Conservation (phyloP, 2,797 vertebrate genomes). For the Streptopelia turtur region DNA sequence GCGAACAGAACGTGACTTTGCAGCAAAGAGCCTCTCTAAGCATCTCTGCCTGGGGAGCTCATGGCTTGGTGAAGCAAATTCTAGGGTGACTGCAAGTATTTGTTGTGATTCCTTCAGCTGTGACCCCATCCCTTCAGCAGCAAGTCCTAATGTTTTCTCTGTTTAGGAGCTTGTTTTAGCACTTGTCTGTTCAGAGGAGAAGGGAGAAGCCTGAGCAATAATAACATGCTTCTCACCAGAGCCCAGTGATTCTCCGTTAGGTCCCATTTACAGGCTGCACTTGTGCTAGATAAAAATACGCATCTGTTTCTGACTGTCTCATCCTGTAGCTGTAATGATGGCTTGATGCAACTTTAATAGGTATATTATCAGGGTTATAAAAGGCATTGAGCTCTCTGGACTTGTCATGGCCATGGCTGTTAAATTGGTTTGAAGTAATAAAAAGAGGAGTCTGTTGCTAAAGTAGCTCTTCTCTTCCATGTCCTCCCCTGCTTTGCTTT, state of each 20-base stretch:
- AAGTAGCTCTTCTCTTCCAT: not conserved
- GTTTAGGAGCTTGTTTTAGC: not conserved
- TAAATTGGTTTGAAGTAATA: not conserved
- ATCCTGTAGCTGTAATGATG: not conserved
- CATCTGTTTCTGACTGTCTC: not conserved
- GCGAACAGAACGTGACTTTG: not conserved
- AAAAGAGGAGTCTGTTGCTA: not conserved
- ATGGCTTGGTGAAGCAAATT: not conserved
- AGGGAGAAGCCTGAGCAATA: not conserved
- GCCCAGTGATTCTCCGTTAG: not conserved
- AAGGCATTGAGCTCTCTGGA: not conserved
- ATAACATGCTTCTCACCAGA: not conserved
- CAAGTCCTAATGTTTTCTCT: not conserved
- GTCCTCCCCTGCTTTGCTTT: not conserved
- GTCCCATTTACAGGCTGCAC: not conserved
- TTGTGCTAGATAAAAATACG: not conserved
- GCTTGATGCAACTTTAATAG: not conserved
- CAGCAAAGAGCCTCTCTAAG: not conserved
- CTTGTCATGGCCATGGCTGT: not conserved
- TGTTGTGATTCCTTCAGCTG: not conserved
- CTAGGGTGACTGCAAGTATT: not conserved
- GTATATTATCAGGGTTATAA: not conserved
- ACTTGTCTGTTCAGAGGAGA: not conserved
- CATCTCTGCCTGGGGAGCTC: not conserved
- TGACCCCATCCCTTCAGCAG: not conserved